Base-by-base conservation (phyloP, 64 coral and sea anemone genomes). In the Stylophora pistillata region DNA sequence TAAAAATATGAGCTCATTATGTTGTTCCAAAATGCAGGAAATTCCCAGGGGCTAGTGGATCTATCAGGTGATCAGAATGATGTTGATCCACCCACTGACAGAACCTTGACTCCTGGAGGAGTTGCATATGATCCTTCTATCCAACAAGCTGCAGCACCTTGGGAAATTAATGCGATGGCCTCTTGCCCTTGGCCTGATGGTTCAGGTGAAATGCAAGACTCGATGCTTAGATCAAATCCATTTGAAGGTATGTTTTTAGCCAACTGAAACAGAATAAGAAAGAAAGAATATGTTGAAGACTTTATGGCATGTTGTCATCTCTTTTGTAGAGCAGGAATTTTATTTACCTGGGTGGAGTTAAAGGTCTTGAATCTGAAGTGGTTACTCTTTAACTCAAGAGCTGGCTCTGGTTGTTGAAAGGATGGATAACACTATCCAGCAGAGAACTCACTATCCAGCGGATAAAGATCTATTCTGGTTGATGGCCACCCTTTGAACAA, bases 151-250 rank as follows among this genome's bases (percentile, higher is more conserved):
- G 47, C 75, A 15, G 13, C 23, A 78, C 31, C 59, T 16, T 69
- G 33, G 60, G 62, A 70, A 26, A 13, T n/a, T 25, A 13, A 14
- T 9, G 69, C n/a, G 9, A 54, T 41, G 26, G 68, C 80, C n/a
- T 23, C 60, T 25, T 84, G 66, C 29, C 80, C 61, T 16, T 84
- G 80, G 80, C 80, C 79, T n/a, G 32, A n/a, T 58, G 79, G 30
- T 15, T 18, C 20, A n/a, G 59, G 69, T 52, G 21, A n/a, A 21
- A 28, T 68, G 64, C 64, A 68, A 68, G 64, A 68, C 64, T 68
- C 64, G 12, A 25, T 68, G 25, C 64, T 68, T n/a, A 25, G 17
- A 84, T 34, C 41, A 53, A 37, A 84, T 53, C 62, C 80, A 65
- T 84, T 84, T 53, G 61, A 70, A 84, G 80, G 80, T 84, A 15